Conservation (phyloP, 2,888 invertebrate genomes). For the Neoitamus cyanurus region DNA sequence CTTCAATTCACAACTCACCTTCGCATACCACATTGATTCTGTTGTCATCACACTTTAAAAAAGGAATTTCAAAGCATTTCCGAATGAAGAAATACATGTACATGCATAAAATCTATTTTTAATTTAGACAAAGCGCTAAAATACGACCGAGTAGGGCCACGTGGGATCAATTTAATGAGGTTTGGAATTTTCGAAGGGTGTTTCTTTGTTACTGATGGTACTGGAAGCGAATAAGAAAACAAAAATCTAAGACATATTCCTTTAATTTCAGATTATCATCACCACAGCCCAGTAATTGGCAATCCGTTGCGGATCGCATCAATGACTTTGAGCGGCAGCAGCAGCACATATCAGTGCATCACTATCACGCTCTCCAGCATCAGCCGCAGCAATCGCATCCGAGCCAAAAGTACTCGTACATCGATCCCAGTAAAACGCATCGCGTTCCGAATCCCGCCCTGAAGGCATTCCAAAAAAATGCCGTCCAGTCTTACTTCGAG, state of each 20-base stretch:
- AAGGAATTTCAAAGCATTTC: too few relatives aligned
- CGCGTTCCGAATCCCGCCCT: conserved; percentile 78
- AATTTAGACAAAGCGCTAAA: too few relatives aligned
- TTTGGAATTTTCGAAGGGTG: too few relatives aligned
- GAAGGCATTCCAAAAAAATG: conserved; percentile 86
- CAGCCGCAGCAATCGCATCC: conserved; percentile 66
- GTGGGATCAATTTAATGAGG: too few relatives aligned
- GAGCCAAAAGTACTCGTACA: conserved; percentile 73
- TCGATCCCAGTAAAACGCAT: conserved; percentile 80
- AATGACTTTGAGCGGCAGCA: conserved; percentile 72
- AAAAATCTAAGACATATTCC: neutral
- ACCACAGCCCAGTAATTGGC: conserved; percentile 63
- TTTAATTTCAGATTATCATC: conserved; percentile 37
- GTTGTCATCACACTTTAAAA: too few relatives aligned
- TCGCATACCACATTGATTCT: too few relatives aligned
- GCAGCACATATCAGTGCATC: conserved; percentile 54
- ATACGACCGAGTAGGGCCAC: too few relatives aligned
- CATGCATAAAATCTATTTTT: too few relatives aligned
- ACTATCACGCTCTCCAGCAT: conserved; percentile 66
- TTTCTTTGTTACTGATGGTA: too few relatives aligned
- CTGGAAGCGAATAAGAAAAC: too few relatives aligned
- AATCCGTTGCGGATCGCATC: conserved; percentile 75
- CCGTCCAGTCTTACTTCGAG: conserved; percentile 83
- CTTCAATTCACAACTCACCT: too few relatives aligned
- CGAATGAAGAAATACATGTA: too few relatives aligned